These are phyloP conservation scores for Saccopteryx bilineata DNA, from an alignment of 2,113 vertebrate species.

Conservation along the genomic window DNA sequence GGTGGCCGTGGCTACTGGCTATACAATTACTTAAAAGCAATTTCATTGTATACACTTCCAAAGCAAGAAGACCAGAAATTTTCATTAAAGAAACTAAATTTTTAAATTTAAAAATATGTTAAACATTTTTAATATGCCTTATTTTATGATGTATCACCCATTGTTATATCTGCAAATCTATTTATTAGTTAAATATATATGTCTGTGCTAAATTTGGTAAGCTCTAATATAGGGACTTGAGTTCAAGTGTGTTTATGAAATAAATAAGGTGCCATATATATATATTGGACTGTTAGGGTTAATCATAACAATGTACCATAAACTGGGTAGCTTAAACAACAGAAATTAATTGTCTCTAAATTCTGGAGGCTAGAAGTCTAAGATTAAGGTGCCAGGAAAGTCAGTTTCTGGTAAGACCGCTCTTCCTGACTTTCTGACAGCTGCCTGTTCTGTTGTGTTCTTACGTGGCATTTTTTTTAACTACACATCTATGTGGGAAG, in stretches of 20 bases:
- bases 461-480: neutral
- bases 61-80: neutral
- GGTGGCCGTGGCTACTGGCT: too few species aligned
- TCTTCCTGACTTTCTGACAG: neutral
- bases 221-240: neutral
- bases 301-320: neutral
- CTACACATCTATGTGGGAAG: neutral
- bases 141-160: neutral
- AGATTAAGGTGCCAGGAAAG: neutral
- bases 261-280: neutral
- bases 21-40: neutral
- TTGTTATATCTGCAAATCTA: neutral
- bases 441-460: neutral
- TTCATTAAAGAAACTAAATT: neutral
- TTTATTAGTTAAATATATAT: slow-evolving; percentile 43
- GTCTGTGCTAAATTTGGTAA: neutral
- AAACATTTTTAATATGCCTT: neutral
- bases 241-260: slow-evolving; percentile 38
- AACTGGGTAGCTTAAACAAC: neutral
- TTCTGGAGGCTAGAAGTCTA: neutral
- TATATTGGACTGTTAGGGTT: neutral
- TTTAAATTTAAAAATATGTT: neutral
- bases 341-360: neutral
- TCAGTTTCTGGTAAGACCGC: neutral
- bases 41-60: neutral